These are phyloP conservation scores for Meloidogyne exigua DNA, from an alignment of 1,140 invertebrate genomes.

Conservation along the genomic window DNA sequence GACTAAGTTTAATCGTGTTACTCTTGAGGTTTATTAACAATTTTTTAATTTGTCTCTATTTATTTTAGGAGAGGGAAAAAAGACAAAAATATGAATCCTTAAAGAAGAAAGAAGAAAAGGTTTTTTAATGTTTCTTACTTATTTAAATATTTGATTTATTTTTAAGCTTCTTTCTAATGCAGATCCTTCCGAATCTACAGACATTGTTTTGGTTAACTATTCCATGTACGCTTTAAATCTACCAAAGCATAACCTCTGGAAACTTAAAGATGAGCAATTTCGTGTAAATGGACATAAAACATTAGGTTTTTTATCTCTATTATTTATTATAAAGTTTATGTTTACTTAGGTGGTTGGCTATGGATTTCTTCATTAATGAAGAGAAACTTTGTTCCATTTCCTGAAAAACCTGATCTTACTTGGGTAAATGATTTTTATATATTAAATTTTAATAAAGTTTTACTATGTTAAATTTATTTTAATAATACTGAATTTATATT, in stretches of 20 bases:
- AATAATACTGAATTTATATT: not conserved
- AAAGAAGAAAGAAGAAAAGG: constrained; percentile 44
- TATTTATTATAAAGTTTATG: not conserved
- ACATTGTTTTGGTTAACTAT: constrained; percentile 49
- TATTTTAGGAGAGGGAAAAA: constrained; percentile 30
- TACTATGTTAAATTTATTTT: too few relatives aligned
- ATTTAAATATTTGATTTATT: constrained; percentile 4
- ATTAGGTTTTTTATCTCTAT: constrained; percentile 22
- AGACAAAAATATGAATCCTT: constrained; percentile 30
- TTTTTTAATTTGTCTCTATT: too few relatives aligned
- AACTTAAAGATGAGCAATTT: constrained; percentile 47
- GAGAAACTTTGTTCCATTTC: constrained; percentile 5
- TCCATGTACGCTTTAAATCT: constrained; percentile 21
- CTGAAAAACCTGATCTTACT: constrained; percentile 26
- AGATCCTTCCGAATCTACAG: constrained; percentile 21
- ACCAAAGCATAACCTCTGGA: constrained; percentile 40
- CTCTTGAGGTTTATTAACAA: constrained; percentile 19
- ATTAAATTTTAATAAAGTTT: too few relatives aligned
- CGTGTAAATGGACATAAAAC: constrained; percentile 41
- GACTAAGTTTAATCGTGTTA: constrained; percentile 40
- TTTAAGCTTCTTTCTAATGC: not conserved
- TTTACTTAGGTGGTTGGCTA: constrained; percentile 35
- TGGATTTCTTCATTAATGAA: constrained; percentile 36
- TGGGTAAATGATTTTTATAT: not conserved
- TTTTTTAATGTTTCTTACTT: not conserved